Conservation (phyloP, 2,797 vertebrate genomes). For the Urocyon cinereoargenteus region DNA sequence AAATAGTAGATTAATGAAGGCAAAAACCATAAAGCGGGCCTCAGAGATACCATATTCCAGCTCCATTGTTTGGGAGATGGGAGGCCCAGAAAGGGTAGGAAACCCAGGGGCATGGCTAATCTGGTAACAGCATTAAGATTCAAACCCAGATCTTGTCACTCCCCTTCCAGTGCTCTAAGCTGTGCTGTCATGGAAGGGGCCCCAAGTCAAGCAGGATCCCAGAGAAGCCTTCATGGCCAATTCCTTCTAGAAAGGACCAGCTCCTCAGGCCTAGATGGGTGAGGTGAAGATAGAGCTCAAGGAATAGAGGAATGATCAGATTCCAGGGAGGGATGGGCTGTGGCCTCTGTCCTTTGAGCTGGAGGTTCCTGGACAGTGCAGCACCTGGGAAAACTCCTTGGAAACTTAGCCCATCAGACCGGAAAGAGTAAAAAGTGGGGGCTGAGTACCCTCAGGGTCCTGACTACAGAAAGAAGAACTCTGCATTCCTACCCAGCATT, state of each 20-base stretch:
- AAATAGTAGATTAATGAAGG: neutral
- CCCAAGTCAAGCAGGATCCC: neutral
- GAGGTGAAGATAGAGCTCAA: neutral
- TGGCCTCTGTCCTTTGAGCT: neutral
- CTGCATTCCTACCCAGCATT: neutral
- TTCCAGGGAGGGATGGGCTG: neutral
- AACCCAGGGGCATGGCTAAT: neutral
- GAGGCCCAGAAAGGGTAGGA: neutral
- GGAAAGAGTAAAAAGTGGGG: neutral
- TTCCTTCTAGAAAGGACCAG: conserved; percentile 1
- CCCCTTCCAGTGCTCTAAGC: neutral
- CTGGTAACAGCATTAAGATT: neutral
- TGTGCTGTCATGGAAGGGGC: neutral
- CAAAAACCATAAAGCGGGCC: neutral
- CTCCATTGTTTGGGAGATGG: neutral
- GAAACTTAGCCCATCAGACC: neutral
- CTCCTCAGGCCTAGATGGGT: neutral
- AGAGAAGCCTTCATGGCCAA: neutral
- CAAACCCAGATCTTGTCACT: neutral
- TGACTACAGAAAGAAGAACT: neutral
- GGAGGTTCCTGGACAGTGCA: neutral
- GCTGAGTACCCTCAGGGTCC: neutral
- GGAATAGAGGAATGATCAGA: neutral
- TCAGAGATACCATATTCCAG: neutral
- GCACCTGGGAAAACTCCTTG: neutral